Percentiles rank a stretch among this genome's conserved stretches.
Evolutionary conservation across 1,140 invertebrate species (phyloP).

Genomic region (Globodera ellingtonae): DNA sequence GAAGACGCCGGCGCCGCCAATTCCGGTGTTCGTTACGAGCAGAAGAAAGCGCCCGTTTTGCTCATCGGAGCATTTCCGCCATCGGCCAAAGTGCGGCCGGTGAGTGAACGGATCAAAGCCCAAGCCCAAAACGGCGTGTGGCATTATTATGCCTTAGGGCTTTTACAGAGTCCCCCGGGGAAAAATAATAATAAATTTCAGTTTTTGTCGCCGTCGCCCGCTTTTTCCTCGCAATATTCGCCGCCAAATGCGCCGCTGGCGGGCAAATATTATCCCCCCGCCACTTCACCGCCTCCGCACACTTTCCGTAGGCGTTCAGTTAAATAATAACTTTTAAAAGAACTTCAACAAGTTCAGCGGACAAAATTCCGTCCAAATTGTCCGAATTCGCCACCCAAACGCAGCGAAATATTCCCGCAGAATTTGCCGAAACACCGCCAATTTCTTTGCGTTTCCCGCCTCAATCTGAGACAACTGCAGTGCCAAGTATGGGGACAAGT

Average conservation of each 20-base stretch:
- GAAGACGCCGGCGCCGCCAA: neutral
- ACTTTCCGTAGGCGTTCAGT: neutral
- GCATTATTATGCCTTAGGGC: neutral
- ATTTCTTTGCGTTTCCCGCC: conserved; percentile 7
- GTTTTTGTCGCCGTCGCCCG: neutral
- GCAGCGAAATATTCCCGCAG: neutral
- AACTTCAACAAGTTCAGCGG: neutral
- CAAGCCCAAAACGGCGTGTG: neutral
- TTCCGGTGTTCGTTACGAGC: neutral
- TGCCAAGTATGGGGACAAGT: conserved; percentile 3
- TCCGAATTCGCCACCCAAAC: neutral
- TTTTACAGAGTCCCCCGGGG: neutral
- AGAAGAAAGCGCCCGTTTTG: conserved; percentile 35
- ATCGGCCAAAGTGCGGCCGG: conserved; percentile 22
- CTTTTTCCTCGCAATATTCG: neutral
- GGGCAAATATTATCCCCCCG: neutral
- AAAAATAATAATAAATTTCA: neutral
- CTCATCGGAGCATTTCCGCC: conserved; percentile 37
- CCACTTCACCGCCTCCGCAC: neutral
- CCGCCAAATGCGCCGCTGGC: conserved; percentile 1
- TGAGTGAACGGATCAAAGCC: neutral
- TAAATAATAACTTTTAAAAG: neutral
- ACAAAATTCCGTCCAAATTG: neutral
- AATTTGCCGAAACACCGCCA: conserved; percentile 11
- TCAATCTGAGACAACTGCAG: neutral